Evolutionary conservation across 2,888 invertebrate genomes (phyloP).

Genomic region (Mesorhabditis spiculigera): DNA sequence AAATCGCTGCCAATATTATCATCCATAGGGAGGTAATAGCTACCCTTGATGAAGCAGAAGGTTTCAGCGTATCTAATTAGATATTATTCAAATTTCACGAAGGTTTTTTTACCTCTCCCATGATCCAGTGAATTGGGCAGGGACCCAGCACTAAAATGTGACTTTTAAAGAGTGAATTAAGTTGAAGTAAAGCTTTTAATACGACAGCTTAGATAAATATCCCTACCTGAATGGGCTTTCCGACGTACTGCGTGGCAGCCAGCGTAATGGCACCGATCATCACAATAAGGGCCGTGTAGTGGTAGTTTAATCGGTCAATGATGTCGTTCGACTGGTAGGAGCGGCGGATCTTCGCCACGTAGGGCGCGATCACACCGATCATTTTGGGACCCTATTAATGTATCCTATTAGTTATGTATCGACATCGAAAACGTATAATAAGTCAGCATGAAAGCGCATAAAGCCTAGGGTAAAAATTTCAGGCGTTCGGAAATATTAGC

Average conservation of each 20-base stretch:
- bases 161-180: neutral
- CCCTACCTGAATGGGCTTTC: constrained; percentile 49
- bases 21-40: constrained; percentile 44
- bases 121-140: constrained; percentile 50
- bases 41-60: constrained; percentile 56
- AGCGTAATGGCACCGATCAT: constrained; percentile 49
- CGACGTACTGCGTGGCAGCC: constrained; percentile 57
- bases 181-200: neutral
- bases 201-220: neutral
- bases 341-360: constrained; percentile 29
- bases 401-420: too few species aligned
- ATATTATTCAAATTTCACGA: neutral
- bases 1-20: constrained; percentile 33
- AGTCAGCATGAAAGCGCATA: too few species aligned
- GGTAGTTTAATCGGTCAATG: constrained; percentile 40
- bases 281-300: constrained; percentile 48
- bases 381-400: constrained; percentile 12
- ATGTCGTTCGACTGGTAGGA: constrained; percentile 7
- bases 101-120: constrained; percentile 25
- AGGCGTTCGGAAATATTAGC: too few species aligned
- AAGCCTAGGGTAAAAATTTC: too few species aligned
- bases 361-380: constrained; percentile 44
- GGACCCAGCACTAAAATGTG: constrained; percentile 54
- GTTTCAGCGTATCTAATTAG: constrained; percentile 47
- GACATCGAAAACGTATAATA: too few species aligned